phyloP scores from a whole-genome alignment of 1,140 invertebrate genomes.

The Atopsyche davidsoni region DNA sequence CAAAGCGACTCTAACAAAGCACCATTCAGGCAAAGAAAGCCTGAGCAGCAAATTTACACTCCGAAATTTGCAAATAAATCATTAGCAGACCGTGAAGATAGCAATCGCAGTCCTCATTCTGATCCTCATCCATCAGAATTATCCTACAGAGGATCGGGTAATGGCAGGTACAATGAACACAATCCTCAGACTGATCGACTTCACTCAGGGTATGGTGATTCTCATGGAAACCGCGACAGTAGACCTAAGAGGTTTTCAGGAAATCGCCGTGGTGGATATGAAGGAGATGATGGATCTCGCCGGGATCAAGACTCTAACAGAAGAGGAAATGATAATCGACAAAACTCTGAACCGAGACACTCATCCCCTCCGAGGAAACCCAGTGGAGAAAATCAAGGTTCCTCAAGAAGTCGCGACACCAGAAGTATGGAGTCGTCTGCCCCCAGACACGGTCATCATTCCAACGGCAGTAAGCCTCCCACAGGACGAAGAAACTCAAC shows the following conservation, averaged over 20 bases:
- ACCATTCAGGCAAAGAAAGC: constrained; percentile 37
- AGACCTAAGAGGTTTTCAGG: constrained; percentile 22
- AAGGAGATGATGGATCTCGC: constrained; percentile 10
- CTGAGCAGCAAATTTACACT: constrained; percentile 43
- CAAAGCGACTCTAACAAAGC: constrained; percentile 16
- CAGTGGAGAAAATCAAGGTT: constrained; percentile 34
- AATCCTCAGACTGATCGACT: constrained; percentile 6
- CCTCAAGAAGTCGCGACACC: constrained; percentile 43
- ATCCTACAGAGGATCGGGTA: constrained; percentile 1
- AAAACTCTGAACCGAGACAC: constrained; percentile 43
- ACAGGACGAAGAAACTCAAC: constrained; percentile 45
- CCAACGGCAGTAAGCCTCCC: constrained; percentile 44
- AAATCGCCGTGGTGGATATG: constrained; percentile 15
- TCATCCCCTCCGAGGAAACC: constrained; percentile 36
- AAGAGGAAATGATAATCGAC: constrained; percentile 39
- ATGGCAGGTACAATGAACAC: constrained; percentile 3
- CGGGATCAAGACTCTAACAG: constrained; percentile 11
- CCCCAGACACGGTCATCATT: constrained; percentile 33
- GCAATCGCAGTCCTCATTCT: constrained; percentile 17
- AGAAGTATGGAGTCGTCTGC: constrained; percentile 48
- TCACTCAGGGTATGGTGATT: constrained; percentile 9
- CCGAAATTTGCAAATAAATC: constrained; percentile 28
- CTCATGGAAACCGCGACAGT: constrained; percentile 21
- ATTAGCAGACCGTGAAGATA: constrained; percentile 16
- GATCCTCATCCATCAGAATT: constrained; percentile 1